Evolutionary conservation across 2,888 invertebrate genomes (phyloP).

Genomic region (Pollenia angustigena): DNA sequence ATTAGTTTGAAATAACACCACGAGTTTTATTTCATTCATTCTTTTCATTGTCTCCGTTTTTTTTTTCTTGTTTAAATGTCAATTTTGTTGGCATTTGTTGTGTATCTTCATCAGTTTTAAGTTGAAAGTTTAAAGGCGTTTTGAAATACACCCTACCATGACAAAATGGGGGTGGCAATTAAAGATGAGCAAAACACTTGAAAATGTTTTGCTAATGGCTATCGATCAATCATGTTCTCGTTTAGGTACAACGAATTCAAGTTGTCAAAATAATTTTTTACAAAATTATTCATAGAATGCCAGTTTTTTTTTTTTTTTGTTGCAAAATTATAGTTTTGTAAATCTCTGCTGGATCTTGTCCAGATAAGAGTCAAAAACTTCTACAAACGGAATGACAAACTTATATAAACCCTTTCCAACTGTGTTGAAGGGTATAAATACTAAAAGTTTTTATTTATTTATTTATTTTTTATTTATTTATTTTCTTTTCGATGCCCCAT

Average conservation of each 20-base stretch:
- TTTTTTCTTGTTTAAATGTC: constrained; percentile 63
- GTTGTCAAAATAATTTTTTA: no score
- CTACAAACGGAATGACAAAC: no score
- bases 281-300: no score
- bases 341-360: no score
- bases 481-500: no score
- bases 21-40: constrained; percentile 51
- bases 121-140: constrained; percentile 50
- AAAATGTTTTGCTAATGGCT: not conserved
- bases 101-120: constrained; percentile 64
- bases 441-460: no score
- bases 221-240: not conserved
- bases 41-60: constrained; percentile 21
- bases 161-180: not conserved
- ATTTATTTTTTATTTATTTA: no score
- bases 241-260: not conserved
- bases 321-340: no score
- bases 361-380: no score
- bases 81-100: constrained; percentile 69
- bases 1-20: constrained; percentile 66
- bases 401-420: no score
- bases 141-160: not conserved
- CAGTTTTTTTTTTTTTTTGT: no score
- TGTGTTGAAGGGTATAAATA: no score
- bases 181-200: not conserved